Percentiles rank a stretch among this genome's conserved stretches.
Evolutionary conservation across 2,888 invertebrate genomes (phyloP).

Genomic region (Capitulum mitella): DNA sequence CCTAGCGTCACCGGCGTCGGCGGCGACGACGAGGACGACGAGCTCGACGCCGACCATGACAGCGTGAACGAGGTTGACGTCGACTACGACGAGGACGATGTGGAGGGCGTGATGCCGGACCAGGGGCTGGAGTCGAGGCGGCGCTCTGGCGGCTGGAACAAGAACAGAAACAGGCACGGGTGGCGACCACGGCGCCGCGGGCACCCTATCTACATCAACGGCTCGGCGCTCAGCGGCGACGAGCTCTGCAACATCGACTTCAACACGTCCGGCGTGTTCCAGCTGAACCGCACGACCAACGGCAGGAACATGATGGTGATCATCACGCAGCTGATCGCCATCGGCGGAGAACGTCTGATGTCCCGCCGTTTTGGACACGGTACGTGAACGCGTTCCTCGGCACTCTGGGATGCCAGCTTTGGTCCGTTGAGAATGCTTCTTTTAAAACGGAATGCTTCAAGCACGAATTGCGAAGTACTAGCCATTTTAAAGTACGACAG

Average conservation of each 20-base stretch:
- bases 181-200: no score
- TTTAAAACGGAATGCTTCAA: no score
- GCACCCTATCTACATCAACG: background rate
- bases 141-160: no score
- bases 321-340: background rate
- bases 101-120: no score
- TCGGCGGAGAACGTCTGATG: no score
- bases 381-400: no score
- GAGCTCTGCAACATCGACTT: background rate
- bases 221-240: background rate
- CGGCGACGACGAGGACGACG: background rate
- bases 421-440: no score
- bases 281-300: background rate
- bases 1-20: background rate
- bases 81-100: background rate
- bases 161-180: no score
- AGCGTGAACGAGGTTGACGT: background rate
- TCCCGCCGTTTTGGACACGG: no score
- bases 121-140: background rate
- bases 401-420: no score
- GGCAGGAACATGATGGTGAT: background rate
- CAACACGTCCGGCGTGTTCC: slow-evolving; percentile 5
- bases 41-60: background rate
- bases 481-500: no score
- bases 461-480: no score